A percentile compares a stretch with the other conserved stretches of the same genome.
phyloP scores from a whole-genome alignment of 1,140 invertebrate species.

The Nylanderia fulva region DNA sequence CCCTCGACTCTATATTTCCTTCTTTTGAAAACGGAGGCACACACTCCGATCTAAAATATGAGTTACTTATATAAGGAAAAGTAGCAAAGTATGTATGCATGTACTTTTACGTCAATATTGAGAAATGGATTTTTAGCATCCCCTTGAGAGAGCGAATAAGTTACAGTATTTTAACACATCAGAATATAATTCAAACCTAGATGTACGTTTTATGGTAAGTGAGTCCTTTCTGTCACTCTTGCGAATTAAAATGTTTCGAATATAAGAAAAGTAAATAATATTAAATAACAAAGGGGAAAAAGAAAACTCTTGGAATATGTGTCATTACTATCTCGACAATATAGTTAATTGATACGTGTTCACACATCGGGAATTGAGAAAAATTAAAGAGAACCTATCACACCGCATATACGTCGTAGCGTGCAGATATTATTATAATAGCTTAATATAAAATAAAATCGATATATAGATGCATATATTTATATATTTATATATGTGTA shows the following conservation, averaged over 20 bases:
- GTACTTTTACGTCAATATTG: background rate
- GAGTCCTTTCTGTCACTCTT: background rate
- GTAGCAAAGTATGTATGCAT: background rate
- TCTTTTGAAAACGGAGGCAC: background rate
- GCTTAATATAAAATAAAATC: slow-evolving; percentile 15
- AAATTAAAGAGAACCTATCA: slow-evolving; percentile 14
- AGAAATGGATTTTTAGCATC: slow-evolving; percentile 48
- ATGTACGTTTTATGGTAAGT: background rate
- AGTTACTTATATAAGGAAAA: background rate
- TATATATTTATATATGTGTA: too few relatives aligned
- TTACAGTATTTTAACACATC: background rate
- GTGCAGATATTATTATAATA: slow-evolving; percentile 15
- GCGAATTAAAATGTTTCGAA: background rate
- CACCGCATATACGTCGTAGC: background rate
- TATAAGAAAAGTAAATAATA: background rate
- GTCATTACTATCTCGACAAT: background rate
- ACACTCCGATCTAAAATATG: slow-evolving; percentile 15
- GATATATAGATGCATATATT: background rate
- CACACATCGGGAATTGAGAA: background rate
- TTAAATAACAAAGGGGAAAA: background rate
- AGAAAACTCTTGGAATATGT: background rate
- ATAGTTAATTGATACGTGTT: background rate
- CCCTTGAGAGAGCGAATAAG: slow-evolving; percentile 1
- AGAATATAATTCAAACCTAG: background rate
- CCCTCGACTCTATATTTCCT: background rate